phyloP scores from a whole-genome alignment of 2,797 vertebrate genomes.

The Hypotaenidia okinawae region DNA sequence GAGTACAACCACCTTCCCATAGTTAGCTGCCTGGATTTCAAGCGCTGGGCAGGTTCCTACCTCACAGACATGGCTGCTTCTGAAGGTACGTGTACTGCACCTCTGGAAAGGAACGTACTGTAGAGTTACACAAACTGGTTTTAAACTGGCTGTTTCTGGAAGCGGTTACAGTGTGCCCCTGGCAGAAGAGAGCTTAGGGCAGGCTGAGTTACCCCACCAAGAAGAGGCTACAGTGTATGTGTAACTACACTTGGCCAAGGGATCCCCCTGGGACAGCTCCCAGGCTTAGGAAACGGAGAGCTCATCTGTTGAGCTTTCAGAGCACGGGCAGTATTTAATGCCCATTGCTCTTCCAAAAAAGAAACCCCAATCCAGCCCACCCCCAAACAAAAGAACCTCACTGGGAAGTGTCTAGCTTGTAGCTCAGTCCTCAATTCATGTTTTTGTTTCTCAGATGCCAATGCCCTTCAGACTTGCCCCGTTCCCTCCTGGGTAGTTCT shows the following conservation, averaged over 20 bases:
- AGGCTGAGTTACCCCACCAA: background rate
- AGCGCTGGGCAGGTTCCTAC: background rate
- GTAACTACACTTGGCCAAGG: background rate
- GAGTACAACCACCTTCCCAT: background rate
- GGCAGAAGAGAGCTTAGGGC: background rate
- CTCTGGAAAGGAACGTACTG: background rate
- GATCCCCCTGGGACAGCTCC: background rate
- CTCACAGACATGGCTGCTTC: background rate
- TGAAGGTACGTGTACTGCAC: background rate
- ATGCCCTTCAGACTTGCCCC: background rate
- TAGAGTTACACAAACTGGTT: background rate
- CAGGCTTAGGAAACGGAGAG: background rate
- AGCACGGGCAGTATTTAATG: background rate
- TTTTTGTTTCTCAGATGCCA: background rate
- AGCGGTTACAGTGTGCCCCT: background rate
- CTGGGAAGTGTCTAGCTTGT: background rate
- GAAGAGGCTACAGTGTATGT: accelerated
- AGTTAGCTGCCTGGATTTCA: background rate
- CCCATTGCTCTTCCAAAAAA: background rate
- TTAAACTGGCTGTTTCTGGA: background rate
- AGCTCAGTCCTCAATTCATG: background rate
- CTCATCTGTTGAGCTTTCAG: background rate
- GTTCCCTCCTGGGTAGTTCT: background rate
- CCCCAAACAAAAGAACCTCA: background rate
- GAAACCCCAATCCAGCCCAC: background rate